Evolutionary conservation across 2,113 vertebrate species (phyloP), one percentile per base, ranked within the genome.

Genomic region (Enhydra lutris): DNA sequence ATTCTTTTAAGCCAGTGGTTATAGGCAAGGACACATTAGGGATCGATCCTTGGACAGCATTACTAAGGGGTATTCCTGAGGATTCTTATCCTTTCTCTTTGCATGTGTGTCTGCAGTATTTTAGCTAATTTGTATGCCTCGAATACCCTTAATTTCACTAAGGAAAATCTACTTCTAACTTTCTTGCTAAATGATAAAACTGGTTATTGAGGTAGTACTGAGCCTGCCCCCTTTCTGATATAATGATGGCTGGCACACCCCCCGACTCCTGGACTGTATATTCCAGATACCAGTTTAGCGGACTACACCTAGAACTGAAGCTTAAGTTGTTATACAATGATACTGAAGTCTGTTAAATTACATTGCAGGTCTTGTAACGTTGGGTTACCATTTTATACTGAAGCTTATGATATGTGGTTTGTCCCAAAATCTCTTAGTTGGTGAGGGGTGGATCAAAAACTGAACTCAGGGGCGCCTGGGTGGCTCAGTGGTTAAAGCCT

Each of bases 281-380:
- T 79, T 90, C 26, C 23, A 71, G 23, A 17, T 83, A 79, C 65
- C 39, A 63, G 34, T 94, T 91, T 78, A 80, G 36, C 34, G 95
- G 52, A 84, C 76, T 84, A 26, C 23, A 34, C 55, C 29, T 92
- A 91, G 81, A 95, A 80, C 71, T 74, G 31, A 83, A 94, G n/a
- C 47, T 95, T 92, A 61, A 91, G 87, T 84, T 88, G 42, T 59
- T 55, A 65, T 69, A 76, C 0, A 0, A 63, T 95, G 80, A 89
- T 82, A 61, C n/a, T 57, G 42, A 96, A 74, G 23, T 63, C 74
- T 80, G 84, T 97, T 63, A 79, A 93, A 94, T 42, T 90, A 96
- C 93, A 91, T 88, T 84, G 87, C 11, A 79, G 10, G 67, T 87
- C 26, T 91, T 94, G 3, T 69, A 59, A 74, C 6, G 84, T 24